Evolutionary conservation across 1,140 invertebrate species (phyloP), one percentile per base, ranked within the genome.

Genomic region (Lepidurus packardi): DNA sequence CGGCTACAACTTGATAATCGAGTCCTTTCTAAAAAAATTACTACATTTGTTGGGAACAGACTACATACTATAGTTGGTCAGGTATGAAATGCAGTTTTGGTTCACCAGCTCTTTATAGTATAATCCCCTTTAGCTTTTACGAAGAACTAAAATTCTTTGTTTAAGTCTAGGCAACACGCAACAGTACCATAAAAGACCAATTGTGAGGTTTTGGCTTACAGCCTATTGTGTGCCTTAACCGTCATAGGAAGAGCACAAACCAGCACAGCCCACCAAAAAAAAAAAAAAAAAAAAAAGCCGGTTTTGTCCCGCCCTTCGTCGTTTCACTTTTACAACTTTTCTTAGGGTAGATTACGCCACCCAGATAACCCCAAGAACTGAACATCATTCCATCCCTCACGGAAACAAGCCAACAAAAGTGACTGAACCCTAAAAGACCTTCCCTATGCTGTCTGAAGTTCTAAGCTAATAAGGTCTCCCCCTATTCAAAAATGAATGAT

Each of bases 151-250:
- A 21, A 13, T 9, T 65, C 53, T 65, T 65, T 65, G 53, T 65
- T 16, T 65, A 65, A 21, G 16, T 65, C 53, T 65, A 21, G 53
- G 53, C 53, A 65, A 65, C 53, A 65, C 21, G 53, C 53, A 65
- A 65, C 53, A 11, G 53, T 65, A 13, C 53, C 53, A 65, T 65
- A 16, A 65, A 65, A 65, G 53, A 13, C 53, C 53, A 65, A 65
- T 65, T 65, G 16, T 65, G 53, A 65, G 53, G 53, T 65, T 34
- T 65, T 65, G 53, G 13, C 53, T 65, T 21, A 65, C 53, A 65
- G 53, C 53, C 53, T 65, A 65, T 65, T 65, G 13, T 65, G 53
- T 65, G 53, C 53, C 53, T n/a, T 65, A 65, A 65, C 53, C 53
- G 21, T 13, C 53, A 0, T n/a, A 21, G 1, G 21, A 9, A 21